phyloP scores from a whole-genome alignment of 2,888 invertebrate genomes.

The Scaptomyza flava region DNA sequence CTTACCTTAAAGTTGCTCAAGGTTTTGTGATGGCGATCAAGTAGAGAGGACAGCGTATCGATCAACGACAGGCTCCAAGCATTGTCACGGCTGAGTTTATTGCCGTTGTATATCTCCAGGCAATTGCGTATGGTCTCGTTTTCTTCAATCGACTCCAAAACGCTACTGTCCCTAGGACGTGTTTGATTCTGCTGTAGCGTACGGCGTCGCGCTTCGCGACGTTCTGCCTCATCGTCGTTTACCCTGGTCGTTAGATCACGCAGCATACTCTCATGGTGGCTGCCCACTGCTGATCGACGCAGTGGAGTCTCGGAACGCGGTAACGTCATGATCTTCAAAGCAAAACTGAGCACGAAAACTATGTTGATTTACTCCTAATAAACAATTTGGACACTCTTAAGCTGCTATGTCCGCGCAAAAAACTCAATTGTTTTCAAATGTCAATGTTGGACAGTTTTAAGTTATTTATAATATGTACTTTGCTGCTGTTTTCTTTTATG shows the following conservation, averaged over 20 bases:
- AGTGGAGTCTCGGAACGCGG: conserved; percentile 81
- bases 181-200: conserved; percentile 59
- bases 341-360: conserved; percentile 16
- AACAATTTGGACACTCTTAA: neutral
- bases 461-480: conserved; percentile 25
- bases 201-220: conserved; percentile 84
- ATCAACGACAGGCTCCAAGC: conserved; percentile 95
- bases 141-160: conserved; percentile 80
- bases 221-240: conserved; percentile 87
- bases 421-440: neutral
- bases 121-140: conserved; percentile 91
- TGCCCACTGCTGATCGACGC: conserved; percentile 80
- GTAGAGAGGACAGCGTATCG: conserved; percentile 92
- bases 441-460: conserved; percentile 9
- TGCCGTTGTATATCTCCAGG: conserved; percentile 91
- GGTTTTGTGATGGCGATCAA: conserved; percentile 89
- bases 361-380: neutral
- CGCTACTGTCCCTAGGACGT: conserved; percentile 45
- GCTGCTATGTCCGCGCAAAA: neutral
- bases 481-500: conserved; percentile 47
- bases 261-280: conserved; percentile 70
- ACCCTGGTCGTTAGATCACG: conserved; percentile 53
- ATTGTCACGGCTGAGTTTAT: conserved; percentile 95
- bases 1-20: conserved; percentile 90
- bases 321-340: conserved; percentile 73